phyloP scores from a whole-genome alignment of 1,140 invertebrate species.

The Amphibalanus amphitrite region DNA sequence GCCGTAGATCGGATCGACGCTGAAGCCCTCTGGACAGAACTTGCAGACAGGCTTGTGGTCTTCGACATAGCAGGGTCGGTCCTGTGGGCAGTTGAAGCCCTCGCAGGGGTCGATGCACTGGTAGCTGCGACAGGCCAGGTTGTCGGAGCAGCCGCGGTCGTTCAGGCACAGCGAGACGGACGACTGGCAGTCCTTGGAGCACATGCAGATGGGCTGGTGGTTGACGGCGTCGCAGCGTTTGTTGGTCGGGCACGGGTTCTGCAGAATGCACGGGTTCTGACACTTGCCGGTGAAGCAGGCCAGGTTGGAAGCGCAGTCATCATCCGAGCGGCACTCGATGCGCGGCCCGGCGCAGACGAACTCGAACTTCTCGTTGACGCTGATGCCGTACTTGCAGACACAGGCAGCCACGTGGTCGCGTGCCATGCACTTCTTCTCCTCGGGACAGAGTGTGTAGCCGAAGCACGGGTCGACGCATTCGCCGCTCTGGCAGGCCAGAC shows the following conservation, averaged over 20 bases:
- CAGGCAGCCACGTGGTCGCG: constrained; percentile 64
- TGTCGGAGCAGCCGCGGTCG: constrained; percentile 65
- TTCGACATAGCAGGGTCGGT: constrained; percentile 73
- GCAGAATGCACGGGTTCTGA: constrained; percentile 56
- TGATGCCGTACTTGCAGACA: constrained; percentile 71
- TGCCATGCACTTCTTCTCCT: constrained; percentile 72
- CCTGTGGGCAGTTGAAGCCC: constrained; percentile 52
- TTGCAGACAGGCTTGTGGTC: constrained; percentile 83
- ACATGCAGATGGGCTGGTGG: constrained; percentile 66
- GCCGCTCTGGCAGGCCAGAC: constrained; percentile 43
- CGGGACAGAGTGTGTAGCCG: constrained; percentile 40
- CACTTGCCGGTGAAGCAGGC: constrained; percentile 64
- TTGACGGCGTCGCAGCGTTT: constrained; percentile 70
- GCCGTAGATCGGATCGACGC: constrained; percentile 71
- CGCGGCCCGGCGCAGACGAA: constrained; percentile 40
- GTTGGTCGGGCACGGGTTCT: constrained; percentile 40
- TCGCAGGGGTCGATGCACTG: constrained; percentile 77
- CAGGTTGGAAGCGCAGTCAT: constrained; percentile 66
- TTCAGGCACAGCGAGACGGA: constrained; percentile 69
- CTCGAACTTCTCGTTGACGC: constrained; percentile 64
- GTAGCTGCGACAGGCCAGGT: constrained; percentile 67
- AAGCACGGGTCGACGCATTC: constrained; percentile 57
- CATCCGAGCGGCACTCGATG: constrained; percentile 52
- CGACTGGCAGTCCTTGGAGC: constrained; percentile 65
- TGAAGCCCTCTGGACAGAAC: constrained; percentile 79